These are phyloP conservation scores for Halocaridina rubra DNA, from an alignment of 2,888 invertebrate species.

Conservation along the genomic window DNA sequence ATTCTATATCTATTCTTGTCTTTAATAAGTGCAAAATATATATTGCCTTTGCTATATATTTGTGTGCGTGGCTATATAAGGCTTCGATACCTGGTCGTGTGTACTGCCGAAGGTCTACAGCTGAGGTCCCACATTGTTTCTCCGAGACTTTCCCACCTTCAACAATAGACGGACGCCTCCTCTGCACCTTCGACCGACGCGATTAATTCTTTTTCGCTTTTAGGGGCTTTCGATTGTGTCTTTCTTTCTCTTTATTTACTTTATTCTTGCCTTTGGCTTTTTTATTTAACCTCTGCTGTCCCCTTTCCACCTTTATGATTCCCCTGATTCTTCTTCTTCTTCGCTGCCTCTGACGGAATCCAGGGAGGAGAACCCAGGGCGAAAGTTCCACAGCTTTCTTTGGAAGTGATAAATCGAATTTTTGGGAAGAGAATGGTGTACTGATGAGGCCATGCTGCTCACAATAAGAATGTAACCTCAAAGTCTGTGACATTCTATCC, in stretches of 20 bases:
- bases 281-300: not conserved
- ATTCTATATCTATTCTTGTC: too few relatives aligned
- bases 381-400: too few relatives aligned
- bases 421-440: too few relatives aligned
- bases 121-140: not conserved
- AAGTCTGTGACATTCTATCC: too few relatives aligned
- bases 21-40: too few relatives aligned
- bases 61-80: too few relatives aligned
- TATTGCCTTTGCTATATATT: too few relatives aligned
- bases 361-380: too few relatives aligned
- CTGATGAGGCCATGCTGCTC: too few relatives aligned
- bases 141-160: not conserved
- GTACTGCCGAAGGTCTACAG: not conserved
- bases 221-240: not conserved
- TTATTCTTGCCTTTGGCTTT: not conserved
- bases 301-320: not conserved
- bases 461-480: too few relatives aligned
- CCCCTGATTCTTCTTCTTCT: not conserved
- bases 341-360: too few relatives aligned
- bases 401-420: too few relatives aligned
- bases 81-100: not conserved
- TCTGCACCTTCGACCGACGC: not conserved
- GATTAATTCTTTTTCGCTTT: not conserved
- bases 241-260: not conserved
- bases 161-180: not conserved